Evolutionary conservation across 2,113 vertebrate species (phyloP), one percentile per base, ranked within the genome.

Genomic region (Oxygymnocypris stewartii): DNA sequence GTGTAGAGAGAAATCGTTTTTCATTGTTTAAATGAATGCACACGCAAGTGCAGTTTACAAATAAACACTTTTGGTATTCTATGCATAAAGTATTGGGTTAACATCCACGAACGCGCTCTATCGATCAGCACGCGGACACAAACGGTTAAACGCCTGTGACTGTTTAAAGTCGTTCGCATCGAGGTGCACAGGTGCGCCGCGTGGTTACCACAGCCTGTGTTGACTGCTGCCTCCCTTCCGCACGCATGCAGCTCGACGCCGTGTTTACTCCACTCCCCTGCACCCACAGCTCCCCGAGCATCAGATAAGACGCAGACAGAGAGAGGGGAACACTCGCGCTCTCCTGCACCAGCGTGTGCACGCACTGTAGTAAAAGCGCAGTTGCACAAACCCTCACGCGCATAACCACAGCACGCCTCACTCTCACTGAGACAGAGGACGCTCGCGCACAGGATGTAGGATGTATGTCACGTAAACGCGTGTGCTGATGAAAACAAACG

Each of bases 191-290:
- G 96, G 96, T 96, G 97, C 94, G 93, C 91, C 89, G 87, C 94
- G 96, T 89, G 94, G 96, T 96, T 96, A 94, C 91, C 47, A 31
- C 28, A 31, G 69, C 93, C 94, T 92, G 93, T 96, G 95, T 96
- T 96, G 96, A 96, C 95, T 94, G 94, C 95, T 92, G 86, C 93
- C 94, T 96, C 94, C 91, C 91, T 93, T 93, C 94, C 91, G 94
- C 94, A 94, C 89, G 90, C 79, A 54, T 91, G 84, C 73, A 92
- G 90, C 92, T 89, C 88, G 89, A 91, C 90, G 85, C 86, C 83
- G 89, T 94, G 80, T 89, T 86, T 61, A 79, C 74, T 86, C 57
- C 42, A 65, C 79, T 67, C 18, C 42, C 42, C 79, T 2, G 3
- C 79, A 6, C 79, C 79, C 61, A 67, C 79, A 31, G 4, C 79